Evolutionary conservation across 2,888 invertebrate species (phyloP).

Genomic region (Synergus laeviventris): DNA sequence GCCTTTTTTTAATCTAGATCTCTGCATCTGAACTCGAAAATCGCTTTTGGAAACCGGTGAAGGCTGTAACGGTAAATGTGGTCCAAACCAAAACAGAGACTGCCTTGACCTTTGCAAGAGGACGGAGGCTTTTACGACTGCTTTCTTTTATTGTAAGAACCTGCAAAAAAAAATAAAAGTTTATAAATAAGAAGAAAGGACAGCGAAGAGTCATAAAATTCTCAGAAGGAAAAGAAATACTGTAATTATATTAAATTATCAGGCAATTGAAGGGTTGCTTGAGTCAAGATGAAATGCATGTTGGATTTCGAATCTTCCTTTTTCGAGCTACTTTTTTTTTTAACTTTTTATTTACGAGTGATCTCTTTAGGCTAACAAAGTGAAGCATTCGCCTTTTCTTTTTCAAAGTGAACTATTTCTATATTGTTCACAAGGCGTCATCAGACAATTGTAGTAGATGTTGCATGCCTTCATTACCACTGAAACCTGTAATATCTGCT

Average conservation of each 20-base stretch:
- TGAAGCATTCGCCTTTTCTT: not conserved
- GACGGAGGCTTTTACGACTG: not conserved
- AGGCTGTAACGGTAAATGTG: conserved; percentile 17
- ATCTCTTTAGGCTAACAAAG: not conserved
- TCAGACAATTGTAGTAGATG: not conserved
- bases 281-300: not conserved
- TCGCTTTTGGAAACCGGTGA: not conserved
- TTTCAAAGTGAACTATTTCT: conserved; percentile 11
- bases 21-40: not conserved
- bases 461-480: not conserved
- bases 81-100: conserved; percentile 8
- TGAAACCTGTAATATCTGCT: not conserved
- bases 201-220: too few relatives aligned
- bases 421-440: not conserved
- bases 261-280: too few relatives aligned
- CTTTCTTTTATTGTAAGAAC: not conserved
- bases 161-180: too few relatives aligned
- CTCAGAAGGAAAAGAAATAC: too few relatives aligned
- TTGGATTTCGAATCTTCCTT: not conserved
- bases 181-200: too few relatives aligned
- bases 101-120: not conserved
- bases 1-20: not conserved
- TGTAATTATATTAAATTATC: too few relatives aligned
- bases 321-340: not conserved
- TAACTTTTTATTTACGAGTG: not conserved